phyloP scores from a whole-genome alignment of 2,888 invertebrate species.

The Sphaerophoria taeniata region DNA sequence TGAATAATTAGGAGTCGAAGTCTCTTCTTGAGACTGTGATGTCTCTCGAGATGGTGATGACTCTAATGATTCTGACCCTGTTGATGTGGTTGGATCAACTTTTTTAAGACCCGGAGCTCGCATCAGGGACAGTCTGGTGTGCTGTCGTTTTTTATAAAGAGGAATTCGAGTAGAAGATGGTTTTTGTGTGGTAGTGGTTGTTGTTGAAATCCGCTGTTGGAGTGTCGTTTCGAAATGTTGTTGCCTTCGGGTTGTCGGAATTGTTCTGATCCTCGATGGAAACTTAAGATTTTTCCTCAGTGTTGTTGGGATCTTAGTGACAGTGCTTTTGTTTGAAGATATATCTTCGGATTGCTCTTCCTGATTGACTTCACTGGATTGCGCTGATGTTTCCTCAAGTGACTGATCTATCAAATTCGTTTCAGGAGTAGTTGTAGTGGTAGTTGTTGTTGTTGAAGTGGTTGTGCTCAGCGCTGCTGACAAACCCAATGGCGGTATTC shows the following conservation, averaged over 20 bases:
- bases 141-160: conserved; percentile 79
- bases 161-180: conserved; percentile 79
- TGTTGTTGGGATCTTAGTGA: conserved; percentile 50
- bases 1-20: conserved; percentile 24
- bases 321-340: conserved; percentile 37
- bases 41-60: conserved; percentile 46
- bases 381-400: conserved; percentile 27
- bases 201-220: conserved; percentile 66
- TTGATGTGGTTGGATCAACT: conserved; percentile 51
- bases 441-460: conserved; percentile 42
- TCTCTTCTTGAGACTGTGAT: conserved; percentile 29
- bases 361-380: conserved; percentile 42
- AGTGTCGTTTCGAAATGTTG: conserved; percentile 54
- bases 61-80: conserved; percentile 48
- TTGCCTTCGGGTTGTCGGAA: conserved; percentile 45
- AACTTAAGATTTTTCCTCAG: conserved; percentile 76
- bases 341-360: conserved; percentile 25
- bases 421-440: conserved; percentile 52
- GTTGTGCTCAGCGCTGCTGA: neutral
- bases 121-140: conserved; percentile 78
- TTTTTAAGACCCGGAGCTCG: conserved; percentile 77
- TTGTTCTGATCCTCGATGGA: conserved; percentile 71
- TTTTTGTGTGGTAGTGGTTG: conserved; percentile 75
- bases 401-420: conserved; percentile 22
- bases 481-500: conserved; percentile 52